Evolutionary conservation across 2,888 invertebrate species (phyloP).

Genomic region (Ophion obscuratus): DNA sequence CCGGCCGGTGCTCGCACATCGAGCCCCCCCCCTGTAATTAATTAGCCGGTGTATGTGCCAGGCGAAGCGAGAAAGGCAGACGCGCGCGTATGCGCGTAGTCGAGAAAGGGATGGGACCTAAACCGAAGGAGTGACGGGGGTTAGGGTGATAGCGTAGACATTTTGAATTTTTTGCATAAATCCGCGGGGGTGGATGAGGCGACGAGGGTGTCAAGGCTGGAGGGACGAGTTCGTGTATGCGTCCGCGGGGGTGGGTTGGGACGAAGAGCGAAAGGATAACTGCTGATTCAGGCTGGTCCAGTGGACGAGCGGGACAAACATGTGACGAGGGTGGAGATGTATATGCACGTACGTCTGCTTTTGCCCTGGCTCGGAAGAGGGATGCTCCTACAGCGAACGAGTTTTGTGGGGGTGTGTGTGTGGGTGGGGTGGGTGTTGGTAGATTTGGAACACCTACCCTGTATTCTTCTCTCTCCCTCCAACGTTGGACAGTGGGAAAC

Average conservation of each 20-base stretch:
- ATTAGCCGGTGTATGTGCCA: slow-evolving; percentile 51
- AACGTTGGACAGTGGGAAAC: slow-evolving; percentile 80
- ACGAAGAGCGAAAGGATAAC: slow-evolving; percentile 63
- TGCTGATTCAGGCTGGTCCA: slow-evolving; percentile 76
- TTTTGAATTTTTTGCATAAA: slow-evolving; percentile 77
- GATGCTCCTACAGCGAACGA: slow-evolving; percentile 2
- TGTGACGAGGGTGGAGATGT: slow-evolving; percentile 42
- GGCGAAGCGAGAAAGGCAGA: slow-evolving; percentile 41
- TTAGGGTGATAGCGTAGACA: slow-evolving; percentile 31
- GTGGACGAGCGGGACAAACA: slow-evolving; percentile 43
- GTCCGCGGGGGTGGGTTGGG: slow-evolving; percentile 17
- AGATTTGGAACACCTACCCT: slow-evolving; percentile 23
- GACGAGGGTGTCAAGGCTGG: slow-evolving; percentile 44
- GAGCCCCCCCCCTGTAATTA: slow-evolving; percentile 22
- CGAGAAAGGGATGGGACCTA: background rate
- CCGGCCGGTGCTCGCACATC: too few species aligned
- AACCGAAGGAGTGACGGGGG: slow-evolving; percentile 7
- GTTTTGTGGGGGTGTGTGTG: background rate
- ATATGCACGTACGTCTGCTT: slow-evolving; percentile 44
- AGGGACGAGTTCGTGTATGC: background rate
- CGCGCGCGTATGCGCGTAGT: background rate
- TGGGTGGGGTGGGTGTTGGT: slow-evolving; percentile 6
- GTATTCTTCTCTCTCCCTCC: slow-evolving; percentile 20
- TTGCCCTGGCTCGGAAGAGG: slow-evolving; percentile 12
- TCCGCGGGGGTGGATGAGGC: slow-evolving; percentile 62